Percentiles rank a stretch among this genome's conserved stretches.
phyloP scores from a whole-genome alignment of 1,140 invertebrate genomes.

The Gryllus bimaculatus region DNA sequence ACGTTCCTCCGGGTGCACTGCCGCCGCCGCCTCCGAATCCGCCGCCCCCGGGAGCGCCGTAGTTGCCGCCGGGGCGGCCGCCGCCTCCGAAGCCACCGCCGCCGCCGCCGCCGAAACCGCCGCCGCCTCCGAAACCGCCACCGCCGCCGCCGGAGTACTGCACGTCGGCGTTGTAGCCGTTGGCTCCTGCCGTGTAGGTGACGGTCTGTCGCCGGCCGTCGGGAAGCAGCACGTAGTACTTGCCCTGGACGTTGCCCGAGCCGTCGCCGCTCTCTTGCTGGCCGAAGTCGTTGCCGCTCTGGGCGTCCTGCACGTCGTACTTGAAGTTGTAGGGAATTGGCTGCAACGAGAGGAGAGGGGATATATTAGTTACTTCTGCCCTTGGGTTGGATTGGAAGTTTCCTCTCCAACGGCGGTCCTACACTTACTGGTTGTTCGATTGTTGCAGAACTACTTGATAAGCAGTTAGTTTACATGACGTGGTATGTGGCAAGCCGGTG shows the following conservation, averaged over 20 bases:
- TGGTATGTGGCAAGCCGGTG: no score
- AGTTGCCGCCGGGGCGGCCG: background rate
- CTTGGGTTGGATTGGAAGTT: no score
- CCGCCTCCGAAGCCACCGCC: background rate
- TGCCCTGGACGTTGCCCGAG: conserved; percentile 50
- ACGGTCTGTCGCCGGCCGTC: conserved; percentile 62
- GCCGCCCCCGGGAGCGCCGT: background rate
- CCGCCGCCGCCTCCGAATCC: background rate
- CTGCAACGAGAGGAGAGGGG: conserved; percentile 36
- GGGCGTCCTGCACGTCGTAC: conserved; percentile 64
- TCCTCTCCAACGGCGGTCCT: no score
- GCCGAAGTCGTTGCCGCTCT: conserved; percentile 61
- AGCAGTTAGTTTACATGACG: no score
- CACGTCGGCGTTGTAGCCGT: conserved; percentile 68
- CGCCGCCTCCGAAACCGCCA: conserved; percentile 6
- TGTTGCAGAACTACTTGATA: no score
- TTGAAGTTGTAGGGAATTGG: conserved; percentile 70
- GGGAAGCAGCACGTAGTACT: conserved; percentile 62
- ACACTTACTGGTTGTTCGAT: no score
- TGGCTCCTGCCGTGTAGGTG: conserved; percentile 66
- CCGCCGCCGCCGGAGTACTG: conserved; percentile 42
- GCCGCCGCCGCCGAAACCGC: background rate
- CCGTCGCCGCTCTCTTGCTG: conserved; percentile 61
- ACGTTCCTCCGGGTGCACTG: conserved; percentile 68
- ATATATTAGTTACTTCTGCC: no score